Base-by-base conservation (phyloP, 2,888 invertebrate genomes). In the Ferrisia virgata region DNA sequence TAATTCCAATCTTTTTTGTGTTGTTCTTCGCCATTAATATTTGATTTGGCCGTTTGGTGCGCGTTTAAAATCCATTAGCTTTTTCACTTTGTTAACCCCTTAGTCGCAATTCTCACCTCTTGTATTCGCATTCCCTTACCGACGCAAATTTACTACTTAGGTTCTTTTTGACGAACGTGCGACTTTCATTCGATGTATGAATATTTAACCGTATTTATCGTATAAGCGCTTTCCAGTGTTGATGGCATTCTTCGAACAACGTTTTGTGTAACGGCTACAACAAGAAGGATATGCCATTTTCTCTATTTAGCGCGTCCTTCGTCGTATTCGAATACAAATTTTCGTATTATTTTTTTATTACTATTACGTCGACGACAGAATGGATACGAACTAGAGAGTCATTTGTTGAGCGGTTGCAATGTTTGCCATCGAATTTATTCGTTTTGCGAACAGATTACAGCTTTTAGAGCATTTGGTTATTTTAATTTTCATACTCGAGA, bases 51-150 rank as follows among this genome's bases (percentile, higher is more conserved):
- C 43, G 58, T 82, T 82, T 58, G 36, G 18, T 47, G 76, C 82
- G 82, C 82, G 72, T 82, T 82, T 82, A 69, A 82, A 82, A 82
- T 82, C 82, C 82, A 82, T 82, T 82, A 82, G 39, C 82, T 72
- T 82, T 82, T 82, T 72, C 43, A 40, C 40, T 53, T 79, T 79
- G 72, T 33, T 72, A 72, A 33, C 22, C 72, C 11, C 18, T 18
- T 47, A n/a, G n/a, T 6, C 47, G 6, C 47, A 8, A 2, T 40
- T 13, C 15, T 18, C 3, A 11, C 58, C 28, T 5, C 22, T 22
- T 8, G 9, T n/a, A 15, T n/a, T 33, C n/a, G n/a, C n/a, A n/a
- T n/a, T n/a, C n/a, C n/a, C n/a, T n/a, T n/a, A n/a, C n/a, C n/a
- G n/a, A n/a, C n/a, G n/a, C n/a, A 72, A 72, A 72, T 72, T 31